Evolutionary conservation across 64 coral and sea anemone species (phyloP), one percentile per base, ranked within the genome.

Genomic region (Cladopsammia gracilis): DNA sequence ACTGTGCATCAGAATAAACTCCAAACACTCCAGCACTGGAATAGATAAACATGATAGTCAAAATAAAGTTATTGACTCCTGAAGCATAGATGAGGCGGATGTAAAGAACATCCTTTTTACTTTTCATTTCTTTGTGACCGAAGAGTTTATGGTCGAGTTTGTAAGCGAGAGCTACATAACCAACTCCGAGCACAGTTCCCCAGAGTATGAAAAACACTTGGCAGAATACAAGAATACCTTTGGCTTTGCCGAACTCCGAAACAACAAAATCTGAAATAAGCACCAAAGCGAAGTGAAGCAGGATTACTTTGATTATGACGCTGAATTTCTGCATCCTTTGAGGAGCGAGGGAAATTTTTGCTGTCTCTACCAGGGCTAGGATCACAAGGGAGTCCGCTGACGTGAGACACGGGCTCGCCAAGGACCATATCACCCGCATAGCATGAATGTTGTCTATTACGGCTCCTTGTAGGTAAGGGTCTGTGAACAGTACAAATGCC

Each of bases 401-500:
- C 15, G 85, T 60, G 3, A 94, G 64, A 9, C 86, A 87, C 1
- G 92, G 86, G 8, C 88, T 79, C 7, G 43, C 86, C 2, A 94
- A 43, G 7, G 87, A 74, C 92, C 92, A 94, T 16, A 89, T 22
- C 4, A 94, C 24, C 24, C 70, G 75, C 42, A 81, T 89, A 10
- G 26, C 14, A 18, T 26, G 49, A 25, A 64, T 52, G 8, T 74
- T 77, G 56, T 70, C 48, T 54, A 89, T 50, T 12, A 71, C n/a
- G 43, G 52, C 74, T 51, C 92, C 86, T 89, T 94, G 92, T 16
- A 81, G 66, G 2, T 94, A 94, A 3, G 92, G 92, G 34, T 94
- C 92, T 42, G 77, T 73, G 49, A 89, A 89, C 20, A 94, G 66
- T 58, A 94, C 57, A 82, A 94, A 89, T 34, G 77, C 77, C 2